These are phyloP conservation scores for Petroica traversi DNA, from an alignment of 2,113 vertebrate genomes.

Conservation along the genomic window DNA sequence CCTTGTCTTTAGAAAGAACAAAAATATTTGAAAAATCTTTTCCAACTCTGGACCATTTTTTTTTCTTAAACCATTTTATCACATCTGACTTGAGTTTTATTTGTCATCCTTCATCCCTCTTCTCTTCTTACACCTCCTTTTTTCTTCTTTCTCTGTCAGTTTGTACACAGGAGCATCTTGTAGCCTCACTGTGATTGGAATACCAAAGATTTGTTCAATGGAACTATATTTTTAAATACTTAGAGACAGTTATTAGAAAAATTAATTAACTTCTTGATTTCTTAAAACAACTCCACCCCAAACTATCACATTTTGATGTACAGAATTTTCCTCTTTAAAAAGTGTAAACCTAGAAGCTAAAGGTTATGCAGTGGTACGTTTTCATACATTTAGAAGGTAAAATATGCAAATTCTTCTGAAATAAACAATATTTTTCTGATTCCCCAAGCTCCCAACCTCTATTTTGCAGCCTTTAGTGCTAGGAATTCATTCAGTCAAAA, in stretches of 20 bases:
- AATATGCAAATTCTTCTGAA: not conserved
- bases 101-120: not conserved
- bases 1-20: not conserved
- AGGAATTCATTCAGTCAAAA: not conserved
- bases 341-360: not conserved
- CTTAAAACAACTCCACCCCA: not conserved
- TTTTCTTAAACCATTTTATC: not conserved
- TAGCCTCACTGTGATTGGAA: not conserved
- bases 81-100: not conserved
- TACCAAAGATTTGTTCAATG: not conserved
- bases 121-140: not conserved
- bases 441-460: not conserved
- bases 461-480: not conserved
- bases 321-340: not conserved
- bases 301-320: not conserved
- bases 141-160: not conserved
- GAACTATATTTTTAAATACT: not conserved
- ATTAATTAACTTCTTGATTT: not conserved
- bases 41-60: not conserved
- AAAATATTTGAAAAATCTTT: not conserved
- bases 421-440: not conserved
- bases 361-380: accelerated
- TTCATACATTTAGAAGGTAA: not conserved
- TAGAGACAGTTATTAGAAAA: not conserved
- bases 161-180: not conserved